phyloP scores from a whole-genome alignment of 2,113 vertebrate species.

The Podilymbus podiceps region DNA sequence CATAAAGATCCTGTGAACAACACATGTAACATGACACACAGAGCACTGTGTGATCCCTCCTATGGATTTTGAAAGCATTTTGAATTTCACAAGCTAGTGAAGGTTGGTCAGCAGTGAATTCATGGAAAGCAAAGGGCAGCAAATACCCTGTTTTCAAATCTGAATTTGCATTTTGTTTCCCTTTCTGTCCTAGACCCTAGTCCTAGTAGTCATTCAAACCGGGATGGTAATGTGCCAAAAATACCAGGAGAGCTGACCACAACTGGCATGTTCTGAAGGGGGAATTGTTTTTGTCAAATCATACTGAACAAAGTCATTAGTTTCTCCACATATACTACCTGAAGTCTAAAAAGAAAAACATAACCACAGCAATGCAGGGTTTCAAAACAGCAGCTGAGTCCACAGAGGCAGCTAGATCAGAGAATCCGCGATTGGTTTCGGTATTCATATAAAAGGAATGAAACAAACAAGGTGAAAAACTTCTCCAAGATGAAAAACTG shows the following conservation, averaged over 20 bases:
- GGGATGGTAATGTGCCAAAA: neutral
- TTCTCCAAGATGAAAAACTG: neutral
- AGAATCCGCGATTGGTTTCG: neutral
- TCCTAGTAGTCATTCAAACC: neutral
- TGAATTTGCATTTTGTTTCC: neutral
- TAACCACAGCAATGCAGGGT: neutral
- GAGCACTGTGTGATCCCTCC: neutral
- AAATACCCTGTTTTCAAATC: neutral
- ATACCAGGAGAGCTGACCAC: neutral
- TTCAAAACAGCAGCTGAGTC: neutral
- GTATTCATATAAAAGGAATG: neutral
- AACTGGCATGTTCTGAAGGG: neutral
- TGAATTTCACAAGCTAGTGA: neutral
- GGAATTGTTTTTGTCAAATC: neutral
- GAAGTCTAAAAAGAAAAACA: neutral
- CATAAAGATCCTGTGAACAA: neutral
- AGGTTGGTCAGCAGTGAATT: neutral
- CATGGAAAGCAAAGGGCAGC: neutral
- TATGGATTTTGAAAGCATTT: neutral
- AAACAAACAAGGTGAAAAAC: neutral
- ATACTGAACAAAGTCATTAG: neutral
- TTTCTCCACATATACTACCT: neutral
- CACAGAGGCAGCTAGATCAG: neutral
- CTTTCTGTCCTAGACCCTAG: neutral
- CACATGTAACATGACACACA: accelerated